These are phyloP conservation scores for Philopotamus ludificatus DNA, from an alignment of 1,140 invertebrate genomes.

Conservation along the genomic window DNA sequence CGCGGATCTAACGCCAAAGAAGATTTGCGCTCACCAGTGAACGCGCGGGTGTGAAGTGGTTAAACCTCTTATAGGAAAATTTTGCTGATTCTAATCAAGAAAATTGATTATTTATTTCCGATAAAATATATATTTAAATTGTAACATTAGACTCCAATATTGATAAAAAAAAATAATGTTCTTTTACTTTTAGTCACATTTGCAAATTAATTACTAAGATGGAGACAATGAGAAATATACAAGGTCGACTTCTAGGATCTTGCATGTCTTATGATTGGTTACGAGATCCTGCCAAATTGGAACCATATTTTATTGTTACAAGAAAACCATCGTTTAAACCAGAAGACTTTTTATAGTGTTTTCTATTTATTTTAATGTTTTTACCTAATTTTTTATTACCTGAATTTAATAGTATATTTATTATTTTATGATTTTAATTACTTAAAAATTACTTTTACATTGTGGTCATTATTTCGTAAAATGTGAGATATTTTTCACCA, in stretches of 20 bases:
- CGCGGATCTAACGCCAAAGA: too few relatives aligned
- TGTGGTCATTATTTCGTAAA: too few relatives aligned
- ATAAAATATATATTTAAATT: neutral
- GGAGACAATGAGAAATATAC: constrained; percentile 25
- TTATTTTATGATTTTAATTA: too few relatives aligned
- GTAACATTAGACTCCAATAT: neutral
- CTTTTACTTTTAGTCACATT: constrained; percentile 11
- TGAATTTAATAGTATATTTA: too few relatives aligned
- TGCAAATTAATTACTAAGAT: constrained; percentile 19
- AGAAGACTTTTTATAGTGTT: constrained; percentile 14
- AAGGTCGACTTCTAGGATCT: constrained; percentile 15
- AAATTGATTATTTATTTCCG: neutral
- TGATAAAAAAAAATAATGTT: neutral
- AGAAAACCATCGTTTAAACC: constrained; percentile 1
- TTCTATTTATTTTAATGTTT: too few relatives aligned
- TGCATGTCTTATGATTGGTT: constrained; percentile 20
- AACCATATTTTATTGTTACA: constrained; percentile 2
- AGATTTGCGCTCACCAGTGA: neutral
- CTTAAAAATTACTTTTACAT: too few relatives aligned
- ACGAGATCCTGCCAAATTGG: constrained; percentile 10
- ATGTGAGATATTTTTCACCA: too few relatives aligned
- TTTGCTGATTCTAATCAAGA: neutral
- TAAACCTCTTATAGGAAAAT: neutral
- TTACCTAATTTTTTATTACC: too few relatives aligned
- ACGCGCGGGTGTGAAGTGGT: neutral